Evolutionary conservation across 2,113 vertebrate species (phyloP).

Genomic region (Puntigrus tetrazona): DNA sequence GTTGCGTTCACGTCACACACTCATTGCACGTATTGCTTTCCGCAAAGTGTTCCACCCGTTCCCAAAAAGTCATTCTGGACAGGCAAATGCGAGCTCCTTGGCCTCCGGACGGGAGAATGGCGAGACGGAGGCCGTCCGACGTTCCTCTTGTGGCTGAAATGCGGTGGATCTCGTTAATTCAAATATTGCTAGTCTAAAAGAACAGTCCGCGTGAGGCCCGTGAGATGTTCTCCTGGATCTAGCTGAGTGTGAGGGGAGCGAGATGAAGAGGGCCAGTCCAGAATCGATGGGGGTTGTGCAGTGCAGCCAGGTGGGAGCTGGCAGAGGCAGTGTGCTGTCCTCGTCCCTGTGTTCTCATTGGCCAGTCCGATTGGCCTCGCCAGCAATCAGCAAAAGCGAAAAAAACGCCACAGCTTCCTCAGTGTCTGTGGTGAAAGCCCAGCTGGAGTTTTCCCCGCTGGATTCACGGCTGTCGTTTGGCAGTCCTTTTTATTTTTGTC

Average conservation of each 20-base stretch:
- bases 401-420: constrained; percentile 43
- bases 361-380: constrained; percentile 34
- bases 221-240: constrained; percentile 76
- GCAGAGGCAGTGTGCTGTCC: constrained; percentile 42
- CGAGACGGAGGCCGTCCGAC: constrained; percentile 16
- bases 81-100: constrained; percentile 38
- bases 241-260: constrained; percentile 68
- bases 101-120: background rate
- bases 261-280: constrained; percentile 60
- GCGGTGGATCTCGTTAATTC: constrained; percentile 76
- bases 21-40: constrained; percentile 80
- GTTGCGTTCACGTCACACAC: constrained; percentile 70
- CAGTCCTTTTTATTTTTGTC: constrained; percentile 38
- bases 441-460: constrained; percentile 55
- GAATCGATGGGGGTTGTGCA: constrained; percentile 72
- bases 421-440: constrained; percentile 54
- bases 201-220: constrained; percentile 80
- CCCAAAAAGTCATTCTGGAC: constrained; percentile 61
- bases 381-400: constrained; percentile 50
- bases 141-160: constrained; percentile 67
- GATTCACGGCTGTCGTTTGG: constrained; percentile 54
- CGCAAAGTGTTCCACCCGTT: constrained; percentile 65
- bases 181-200: constrained; percentile 84
- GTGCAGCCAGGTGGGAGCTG: constrained; percentile 63
- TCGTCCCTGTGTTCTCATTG: constrained; percentile 32